phyloP scores from a whole-genome alignment of 2,888 invertebrate genomes.

The Stenodera caucasica region DNA sequence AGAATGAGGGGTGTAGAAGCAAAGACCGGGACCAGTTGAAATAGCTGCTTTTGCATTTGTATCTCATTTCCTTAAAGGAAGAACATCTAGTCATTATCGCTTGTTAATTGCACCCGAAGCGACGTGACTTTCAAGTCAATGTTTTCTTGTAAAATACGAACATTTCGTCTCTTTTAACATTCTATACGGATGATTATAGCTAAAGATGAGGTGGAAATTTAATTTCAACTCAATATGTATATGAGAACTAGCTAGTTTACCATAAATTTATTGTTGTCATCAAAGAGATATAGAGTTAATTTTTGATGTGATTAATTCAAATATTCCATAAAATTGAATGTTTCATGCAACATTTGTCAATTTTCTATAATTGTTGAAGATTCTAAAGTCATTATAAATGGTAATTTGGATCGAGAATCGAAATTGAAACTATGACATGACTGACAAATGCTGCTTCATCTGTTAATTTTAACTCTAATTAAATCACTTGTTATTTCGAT shows the following conservation, averaged over 20 bases:
- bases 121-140: constrained; percentile 15
- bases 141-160: not conserved
- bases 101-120: constrained; percentile 22
- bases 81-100: constrained; percentile 23
- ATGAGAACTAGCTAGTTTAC: not conserved
- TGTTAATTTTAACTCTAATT: not conserved
- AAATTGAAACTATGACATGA: not conserved
- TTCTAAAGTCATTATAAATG: no score
- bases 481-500: not conserved
- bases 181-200: not conserved
- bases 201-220: not conserved
- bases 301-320: not conserved
- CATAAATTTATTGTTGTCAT: not conserved
- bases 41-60: constrained; percentile 23
- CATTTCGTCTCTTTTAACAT: no score
- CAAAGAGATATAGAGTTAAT: not conserved
- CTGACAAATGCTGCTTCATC: not conserved
- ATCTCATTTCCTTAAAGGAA: constrained; percentile 27
- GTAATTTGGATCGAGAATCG: no score
- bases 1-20: constrained; percentile 14
- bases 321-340: not conserved
- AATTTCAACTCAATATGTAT: not conserved
- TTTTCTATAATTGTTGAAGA: not conserved
- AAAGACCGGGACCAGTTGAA: constrained; percentile 19
- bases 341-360: not conserved